Conservation (phyloP, 1,140 invertebrate genomes). For the Drosophila sp. region DNA sequence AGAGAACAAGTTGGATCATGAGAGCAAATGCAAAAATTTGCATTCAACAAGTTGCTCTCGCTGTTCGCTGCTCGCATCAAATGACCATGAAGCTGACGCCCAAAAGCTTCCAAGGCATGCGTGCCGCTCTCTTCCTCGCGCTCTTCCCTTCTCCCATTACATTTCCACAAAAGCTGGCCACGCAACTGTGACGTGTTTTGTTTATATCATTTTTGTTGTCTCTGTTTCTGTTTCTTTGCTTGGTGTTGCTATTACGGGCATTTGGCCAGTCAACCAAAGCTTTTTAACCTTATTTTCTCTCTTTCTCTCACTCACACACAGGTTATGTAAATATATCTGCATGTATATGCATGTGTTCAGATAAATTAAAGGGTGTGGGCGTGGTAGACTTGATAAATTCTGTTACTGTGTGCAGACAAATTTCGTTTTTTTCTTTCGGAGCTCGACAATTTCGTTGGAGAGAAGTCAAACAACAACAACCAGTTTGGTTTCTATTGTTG, state of each 20-base stretch:
- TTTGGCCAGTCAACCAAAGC: conserved; percentile 76
- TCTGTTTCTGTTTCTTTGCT: conserved; percentile 26
- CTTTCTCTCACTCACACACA: conserved; percentile 49
- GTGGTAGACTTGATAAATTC: conserved; percentile 60
- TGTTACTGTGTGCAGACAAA: conserved; percentile 48
- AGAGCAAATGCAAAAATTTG: conserved; percentile 62
- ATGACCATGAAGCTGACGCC: conserved; percentile 60
- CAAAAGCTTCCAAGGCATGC: conserved; percentile 46
- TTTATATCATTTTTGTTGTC: conserved; percentile 30
- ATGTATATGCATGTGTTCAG: conserved; percentile 6
- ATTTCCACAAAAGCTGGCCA: conserved; percentile 66
- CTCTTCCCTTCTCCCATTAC: conserved; percentile 8
- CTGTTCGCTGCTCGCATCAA: conserved; percentile 11
- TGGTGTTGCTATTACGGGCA: conserved; percentile 28
- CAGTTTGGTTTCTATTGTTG: conserved; percentile 56
- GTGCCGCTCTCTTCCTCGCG: conserved; percentile 22
- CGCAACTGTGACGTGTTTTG: conserved; percentile 73
- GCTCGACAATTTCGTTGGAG: conserved; percentile 21
- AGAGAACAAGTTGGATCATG: conserved; percentile 23
- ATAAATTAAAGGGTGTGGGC: conserved; percentile 40
- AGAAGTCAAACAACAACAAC: conserved; percentile 59
- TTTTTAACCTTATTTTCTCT: conserved; percentile 37
- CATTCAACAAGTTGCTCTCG: conserved; percentile 61
- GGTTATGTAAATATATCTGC: conserved; percentile 63
- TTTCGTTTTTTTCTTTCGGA: conserved; percentile 44